These are phyloP conservation scores for Acropora tenuis DNA, from an alignment of 64 coral and sea anemone species.

Conservation along the genomic window DNA sequence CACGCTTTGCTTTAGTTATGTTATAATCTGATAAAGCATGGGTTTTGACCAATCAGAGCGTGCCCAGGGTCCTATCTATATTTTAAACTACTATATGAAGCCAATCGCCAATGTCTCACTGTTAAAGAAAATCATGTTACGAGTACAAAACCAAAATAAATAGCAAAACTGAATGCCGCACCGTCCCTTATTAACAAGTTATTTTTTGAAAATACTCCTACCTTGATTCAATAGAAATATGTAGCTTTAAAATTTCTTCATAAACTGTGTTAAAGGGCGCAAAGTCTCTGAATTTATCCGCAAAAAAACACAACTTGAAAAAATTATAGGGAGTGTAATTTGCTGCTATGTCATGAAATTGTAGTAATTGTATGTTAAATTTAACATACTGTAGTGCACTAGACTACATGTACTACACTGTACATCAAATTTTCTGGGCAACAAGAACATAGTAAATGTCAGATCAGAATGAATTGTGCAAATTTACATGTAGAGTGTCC, in stretches of 20 bases:
- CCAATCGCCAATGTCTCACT: no score
- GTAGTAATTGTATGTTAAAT: not conserved
- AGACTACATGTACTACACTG: not conserved
- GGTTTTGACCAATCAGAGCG: no score
- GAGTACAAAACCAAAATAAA: no score
- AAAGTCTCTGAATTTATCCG: not conserved
- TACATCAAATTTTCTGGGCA: not conserved
- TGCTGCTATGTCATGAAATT: constrained; percentile 20
- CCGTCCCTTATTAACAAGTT: not conserved
- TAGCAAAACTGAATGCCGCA: not conserved
- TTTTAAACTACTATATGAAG: no score
- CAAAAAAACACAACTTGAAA: no score
- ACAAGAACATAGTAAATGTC: not conserved
- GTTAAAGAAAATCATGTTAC: no score
- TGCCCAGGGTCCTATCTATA: no score
- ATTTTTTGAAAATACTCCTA: not conserved
- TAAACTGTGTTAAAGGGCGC: not conserved
- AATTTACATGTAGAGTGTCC: not conserved
- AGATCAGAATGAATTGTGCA: not conserved
- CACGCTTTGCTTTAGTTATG: no score
- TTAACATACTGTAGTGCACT: not conserved
- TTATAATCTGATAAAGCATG: no score
- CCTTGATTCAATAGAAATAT: not conserved
- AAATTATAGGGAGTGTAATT: constrained; percentile 33
- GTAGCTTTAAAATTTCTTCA: not conserved